These are phyloP conservation scores for Zenarchopterus dispar DNA, from an alignment of 2,797 vertebrate species.

Conservation along the genomic window DNA sequence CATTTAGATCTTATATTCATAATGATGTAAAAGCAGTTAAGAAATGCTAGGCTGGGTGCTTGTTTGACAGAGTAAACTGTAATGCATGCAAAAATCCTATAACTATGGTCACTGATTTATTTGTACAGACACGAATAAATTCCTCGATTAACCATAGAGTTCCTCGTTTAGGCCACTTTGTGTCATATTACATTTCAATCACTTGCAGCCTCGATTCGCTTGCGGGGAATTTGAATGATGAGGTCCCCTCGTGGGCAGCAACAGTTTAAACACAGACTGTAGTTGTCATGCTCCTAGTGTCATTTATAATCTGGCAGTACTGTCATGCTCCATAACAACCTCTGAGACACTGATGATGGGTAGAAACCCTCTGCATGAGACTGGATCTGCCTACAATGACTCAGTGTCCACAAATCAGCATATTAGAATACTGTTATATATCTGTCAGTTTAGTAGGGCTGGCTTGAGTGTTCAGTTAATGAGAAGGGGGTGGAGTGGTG, in stretches of 20 bases:
- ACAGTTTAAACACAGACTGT: conserved; percentile 69
- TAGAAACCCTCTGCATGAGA: conserved; percentile 38
- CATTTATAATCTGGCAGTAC: conserved; percentile 54
- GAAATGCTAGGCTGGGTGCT: neutral
- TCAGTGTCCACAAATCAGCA: conserved; percentile 55
- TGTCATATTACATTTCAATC: conserved; percentile 59
- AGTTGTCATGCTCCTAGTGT: conserved; percentile 59
- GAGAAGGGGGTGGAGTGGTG: conserved; percentile 14
- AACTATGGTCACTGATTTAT: conserved; percentile 14
- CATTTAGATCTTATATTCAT: neutral
- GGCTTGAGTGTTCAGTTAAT: conserved; percentile 41
- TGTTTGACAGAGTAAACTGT: conserved; percentile 1
- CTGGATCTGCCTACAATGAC: conserved; percentile 40
- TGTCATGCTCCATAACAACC: conserved; percentile 45
- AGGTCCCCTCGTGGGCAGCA: conserved; percentile 52
- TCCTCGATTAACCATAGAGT: conserved; percentile 32
- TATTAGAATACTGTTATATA: conserved; percentile 37
- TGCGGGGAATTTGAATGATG: conserved; percentile 50
- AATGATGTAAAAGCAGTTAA: neutral
- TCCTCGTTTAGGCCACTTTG: conserved; percentile 22
- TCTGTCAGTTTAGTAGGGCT: conserved; percentile 42
- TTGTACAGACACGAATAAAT: conserved; percentile 30
- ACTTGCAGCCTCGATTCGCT: conserved; percentile 48
- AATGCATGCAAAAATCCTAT: conserved; percentile 3
- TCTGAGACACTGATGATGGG: conserved; percentile 38